phyloP scores from a whole-genome alignment of 2,888 invertebrate genomes.

The Tetragnatha montana region DNA sequence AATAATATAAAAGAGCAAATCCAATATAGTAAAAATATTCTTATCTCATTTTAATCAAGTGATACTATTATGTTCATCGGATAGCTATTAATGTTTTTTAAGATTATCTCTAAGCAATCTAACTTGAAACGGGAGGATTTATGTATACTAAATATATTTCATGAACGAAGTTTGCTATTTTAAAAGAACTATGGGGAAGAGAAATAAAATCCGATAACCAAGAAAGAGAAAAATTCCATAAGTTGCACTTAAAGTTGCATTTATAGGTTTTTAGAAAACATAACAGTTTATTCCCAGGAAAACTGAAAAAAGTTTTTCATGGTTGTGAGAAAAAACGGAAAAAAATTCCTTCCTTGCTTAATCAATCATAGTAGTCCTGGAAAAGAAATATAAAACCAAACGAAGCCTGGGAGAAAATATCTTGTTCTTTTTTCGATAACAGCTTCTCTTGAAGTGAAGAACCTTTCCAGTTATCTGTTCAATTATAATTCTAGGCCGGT shows the following conservation, averaged over 20 bases:
- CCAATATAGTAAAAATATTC: no score
- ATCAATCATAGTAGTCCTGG: background rate
- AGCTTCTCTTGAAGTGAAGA: background rate
- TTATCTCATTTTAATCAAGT: no score
- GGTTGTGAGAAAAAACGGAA: background rate
- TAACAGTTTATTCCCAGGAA: background rate
- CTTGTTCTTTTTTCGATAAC: background rate
- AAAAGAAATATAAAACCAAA: background rate
- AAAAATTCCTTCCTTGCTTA: background rate
- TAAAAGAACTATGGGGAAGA: background rate
- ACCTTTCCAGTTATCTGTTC: background rate
- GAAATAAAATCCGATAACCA: background rate
- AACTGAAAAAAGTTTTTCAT: background rate
- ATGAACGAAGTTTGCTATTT: background rate
- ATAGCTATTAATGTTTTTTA: no score
- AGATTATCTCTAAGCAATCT: no score
- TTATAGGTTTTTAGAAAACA: constrained; percentile 1
- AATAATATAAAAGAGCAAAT: no score
- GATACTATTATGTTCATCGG: no score
- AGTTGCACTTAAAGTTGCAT: background rate
- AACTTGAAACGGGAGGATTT: no score
- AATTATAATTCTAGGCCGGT: background rate
- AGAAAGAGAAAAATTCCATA: background rate
- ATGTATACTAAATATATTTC: no score
- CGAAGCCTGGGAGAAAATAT: background rate